Base-by-base conservation (phyloP, 2,888 invertebrate genomes). In the Pyrgus malvae region DNA sequence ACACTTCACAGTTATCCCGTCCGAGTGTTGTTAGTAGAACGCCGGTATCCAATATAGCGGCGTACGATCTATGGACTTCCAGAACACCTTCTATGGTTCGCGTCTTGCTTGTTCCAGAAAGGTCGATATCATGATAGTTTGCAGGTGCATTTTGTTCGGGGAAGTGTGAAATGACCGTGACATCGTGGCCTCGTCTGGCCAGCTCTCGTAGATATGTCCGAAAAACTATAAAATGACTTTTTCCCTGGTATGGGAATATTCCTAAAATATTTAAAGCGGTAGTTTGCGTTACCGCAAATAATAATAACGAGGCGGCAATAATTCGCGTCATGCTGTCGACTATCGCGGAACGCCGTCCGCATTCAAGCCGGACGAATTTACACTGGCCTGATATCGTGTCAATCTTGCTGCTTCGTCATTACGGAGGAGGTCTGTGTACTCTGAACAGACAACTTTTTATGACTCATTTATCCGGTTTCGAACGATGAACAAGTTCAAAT, bases 221-320 rank as follows among this genome's bases (percentile, higher is more conserved):
- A 66, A 93, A 93, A 14, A 93, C 92, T 21, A 92, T 83, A 65
- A 93, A 94, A 73, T 95, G 95, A 55, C 95, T 95, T 63, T 92
- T 93, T 1, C 94, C 94, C 3, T 91, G 86, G 63, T 94, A 93
- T 0, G 93, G 92, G 69, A 94, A 94, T 55, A 94, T 76, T 12
- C 91, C 94, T 25, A 95, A 79, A 62, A 95, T 92, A 42, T 91
- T 92, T 1, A 86, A 60, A 17, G 74, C 42, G 19, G 51, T 60
- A 9, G 62, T 62, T 54, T 65, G 65, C 12, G 69, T 62, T 44
- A 68, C 29, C 23, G 74, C 37, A 6, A 74, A 33, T 25, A 72
- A 56, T 45, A 73, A 54, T 49, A 67, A 56, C 44, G 5, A 21
- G 16, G 48, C 42, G 8, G 57, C 57, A 41, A 72, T 40, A 57